Evolutionary conservation across 2,797 vertebrate species (phyloP).

Genomic region (Hafferia zeledoni): DNA sequence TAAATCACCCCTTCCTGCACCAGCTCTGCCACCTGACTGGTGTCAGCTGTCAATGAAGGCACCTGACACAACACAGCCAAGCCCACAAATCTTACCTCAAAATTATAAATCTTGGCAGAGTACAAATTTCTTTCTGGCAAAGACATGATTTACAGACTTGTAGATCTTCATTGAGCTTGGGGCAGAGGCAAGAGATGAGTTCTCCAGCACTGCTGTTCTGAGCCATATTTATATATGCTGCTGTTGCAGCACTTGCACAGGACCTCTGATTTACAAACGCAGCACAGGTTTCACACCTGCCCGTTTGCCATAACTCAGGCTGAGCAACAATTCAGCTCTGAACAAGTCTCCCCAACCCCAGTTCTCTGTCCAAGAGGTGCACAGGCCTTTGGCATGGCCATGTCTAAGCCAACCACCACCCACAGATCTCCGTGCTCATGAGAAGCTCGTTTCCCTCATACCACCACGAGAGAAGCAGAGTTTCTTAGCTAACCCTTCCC

Average conservation of each 20-base stretch:
- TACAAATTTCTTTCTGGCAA: not conserved
- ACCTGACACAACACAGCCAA: not conserved
- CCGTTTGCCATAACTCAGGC: not conserved
- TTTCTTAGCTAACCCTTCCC: not conserved
- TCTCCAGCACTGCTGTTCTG: not conserved
- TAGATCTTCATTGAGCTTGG: not conserved
- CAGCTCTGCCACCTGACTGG: not conserved
- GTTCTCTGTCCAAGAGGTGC: not conserved
- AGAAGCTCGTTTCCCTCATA: not conserved
- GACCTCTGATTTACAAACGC: not conserved
- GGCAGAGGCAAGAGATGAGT: not conserved
- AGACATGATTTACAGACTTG: not conserved
- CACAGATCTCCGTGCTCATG: not conserved
- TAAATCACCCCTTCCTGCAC: not conserved
- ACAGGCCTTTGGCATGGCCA: rapidly evolving
- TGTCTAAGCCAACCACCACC: not conserved
- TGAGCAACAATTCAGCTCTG: not conserved
- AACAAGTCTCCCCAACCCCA: not conserved
- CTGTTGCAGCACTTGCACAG: not conserved
- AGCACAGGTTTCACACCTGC: not conserved
- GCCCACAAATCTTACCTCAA: not conserved
- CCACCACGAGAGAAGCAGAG: not conserved
- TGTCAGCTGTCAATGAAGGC: not conserved
- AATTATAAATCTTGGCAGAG: not conserved
- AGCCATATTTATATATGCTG: not conserved